Conservation (phyloP, 2,113 vertebrate species). For the Mirounga angustirostris region DNA sequence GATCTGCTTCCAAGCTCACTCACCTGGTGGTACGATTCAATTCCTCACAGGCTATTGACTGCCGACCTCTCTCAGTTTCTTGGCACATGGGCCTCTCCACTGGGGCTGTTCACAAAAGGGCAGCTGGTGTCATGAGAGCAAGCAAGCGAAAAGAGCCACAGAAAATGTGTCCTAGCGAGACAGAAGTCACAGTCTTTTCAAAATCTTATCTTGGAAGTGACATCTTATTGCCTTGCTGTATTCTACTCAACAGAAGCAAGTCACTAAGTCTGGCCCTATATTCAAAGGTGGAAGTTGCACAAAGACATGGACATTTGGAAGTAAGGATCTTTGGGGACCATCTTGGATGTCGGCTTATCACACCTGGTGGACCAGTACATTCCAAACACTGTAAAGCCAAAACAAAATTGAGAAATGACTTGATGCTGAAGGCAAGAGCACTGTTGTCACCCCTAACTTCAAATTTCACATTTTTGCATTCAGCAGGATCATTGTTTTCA, state of each 20-base stretch:
- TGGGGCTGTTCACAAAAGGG: neutral
- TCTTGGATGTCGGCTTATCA: neutral
- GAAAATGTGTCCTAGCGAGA: neutral
- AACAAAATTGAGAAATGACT: neutral
- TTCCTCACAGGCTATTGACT: neutral
- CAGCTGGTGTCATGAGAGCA: neutral
- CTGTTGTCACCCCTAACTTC: neutral
- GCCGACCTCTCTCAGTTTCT: neutral
- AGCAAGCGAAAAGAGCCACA: neutral
- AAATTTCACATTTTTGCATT: neutral
- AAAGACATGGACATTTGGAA: neutral
- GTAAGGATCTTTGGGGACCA: neutral
- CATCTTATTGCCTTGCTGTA: neutral
- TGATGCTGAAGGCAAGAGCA: neutral
- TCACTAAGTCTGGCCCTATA: neutral
- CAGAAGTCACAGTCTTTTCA: neutral
- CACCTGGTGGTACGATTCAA: neutral
- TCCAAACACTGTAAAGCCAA: neutral
- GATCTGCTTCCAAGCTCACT: neutral
- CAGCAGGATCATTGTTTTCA: neutral
- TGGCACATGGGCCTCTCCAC: fast-evolving
- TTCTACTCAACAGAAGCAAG: neutral
- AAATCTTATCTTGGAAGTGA: neutral
- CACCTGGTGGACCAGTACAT: neutral
- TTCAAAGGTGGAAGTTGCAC: neutral